Evolutionary conservation across 2,113 vertebrate species (phyloP), one percentile per base, ranked within the genome.

Genomic region (Marmota monax): DNA sequence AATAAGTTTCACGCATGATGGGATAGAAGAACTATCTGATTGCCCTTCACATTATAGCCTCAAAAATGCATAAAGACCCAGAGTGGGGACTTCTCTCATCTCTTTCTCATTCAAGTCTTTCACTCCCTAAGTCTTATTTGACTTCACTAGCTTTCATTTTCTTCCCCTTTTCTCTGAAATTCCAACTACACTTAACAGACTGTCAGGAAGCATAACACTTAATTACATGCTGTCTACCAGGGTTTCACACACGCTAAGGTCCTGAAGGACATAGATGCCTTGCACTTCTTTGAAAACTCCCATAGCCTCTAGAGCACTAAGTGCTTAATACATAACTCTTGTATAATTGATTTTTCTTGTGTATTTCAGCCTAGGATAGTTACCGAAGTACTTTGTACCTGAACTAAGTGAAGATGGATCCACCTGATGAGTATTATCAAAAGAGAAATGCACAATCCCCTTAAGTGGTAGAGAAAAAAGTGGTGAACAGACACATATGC

Each of bases 131-230:
- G 23, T 61, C n/a, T 73, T 83, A 73, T 73, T 88, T 96, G 78
- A 56, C 45, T 74, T 84, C 39, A 16, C 3, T 82, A 85, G 45
- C 20, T 93, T 78, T 95, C 27, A 77, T 73, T 91, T 80, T 18
- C 92, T 69, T 94, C 90, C 34, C 18, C 82, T 10, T 70, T 45
- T 92, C 61, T 94, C 67, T 89, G 63, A 92, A 93, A 95, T 74
- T 69, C 82, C 53, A 45, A 86, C 39, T 88, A 12, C 67, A 85
- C 20, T 93, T 95, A 93, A 51, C 45, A 88, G 73, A 56, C 20
- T 74, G 51, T 77, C 37, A 78, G 78, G 53, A 20, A 82, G 56
- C 67, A 94, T 96, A 92, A 90, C 37, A 69, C 6, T 87, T 83
- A 94, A 95, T 91, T 92, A 89, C 37, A 78, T 53, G 27, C 39